Base-by-base conservation (phyloP, 2,113 vertebrate genomes). In the Daboia siamensis region DNA sequence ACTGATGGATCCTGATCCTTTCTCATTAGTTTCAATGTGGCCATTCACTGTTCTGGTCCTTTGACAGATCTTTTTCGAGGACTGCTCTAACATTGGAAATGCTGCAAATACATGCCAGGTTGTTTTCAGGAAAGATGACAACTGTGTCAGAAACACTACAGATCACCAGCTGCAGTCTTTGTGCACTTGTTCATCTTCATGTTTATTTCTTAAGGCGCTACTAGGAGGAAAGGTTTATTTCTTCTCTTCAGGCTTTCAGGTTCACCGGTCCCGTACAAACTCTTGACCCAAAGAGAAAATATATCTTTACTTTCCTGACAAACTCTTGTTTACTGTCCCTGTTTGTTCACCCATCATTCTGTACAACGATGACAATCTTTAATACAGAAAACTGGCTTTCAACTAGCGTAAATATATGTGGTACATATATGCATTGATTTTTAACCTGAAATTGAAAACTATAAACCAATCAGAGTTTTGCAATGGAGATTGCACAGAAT, bases 351-450 rank as follows among this genome's bases (percentile, higher is more conserved):
- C 39, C 39, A 39, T 10, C 74, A 80, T 44, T 80, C 17, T 80
- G 59, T 90, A 44, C 86, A 92, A 44, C 80, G 8, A n/a, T 0
- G 0, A 7, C 10, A 48, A 86, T 55, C 24, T 90, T 89, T 61
- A 3, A 85, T 64, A 74, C 17, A 95, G 90, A 51, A 26, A 88
- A 7, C 3, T 90, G 92, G 86, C 39, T 90, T 90, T 69, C 61
- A 52, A 89, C 17, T 44, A 21, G 17, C 44, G 86, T 23, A 69
- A 93, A 90, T 4, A 87, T 2, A 17, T 10, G 89, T 5, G 91
- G n/a, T 84, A 61, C 87, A 80, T 39, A 80, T 39, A 85, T 3
- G 64, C 4, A 3, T 0, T 0, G 1, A 3, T 52, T 52, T 88
- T 54, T 26, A 54, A 91, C 48, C 54, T 15, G 1, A 20, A 93